Conservation (phyloP, 2,113 vertebrate genomes). For the Pedionomus torquatus region DNA sequence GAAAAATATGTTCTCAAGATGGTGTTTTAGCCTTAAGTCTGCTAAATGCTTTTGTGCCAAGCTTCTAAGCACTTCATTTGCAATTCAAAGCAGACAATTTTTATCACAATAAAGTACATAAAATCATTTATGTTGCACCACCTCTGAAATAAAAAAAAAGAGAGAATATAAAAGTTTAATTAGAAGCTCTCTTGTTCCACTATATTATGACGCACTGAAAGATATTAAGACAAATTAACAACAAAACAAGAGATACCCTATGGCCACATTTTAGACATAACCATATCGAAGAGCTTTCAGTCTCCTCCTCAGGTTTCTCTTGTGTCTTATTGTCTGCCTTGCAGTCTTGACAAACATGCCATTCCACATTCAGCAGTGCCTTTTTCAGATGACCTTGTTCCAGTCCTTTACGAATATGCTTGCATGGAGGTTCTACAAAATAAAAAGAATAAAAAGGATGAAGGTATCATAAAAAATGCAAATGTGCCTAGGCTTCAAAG, state of each 20-base stretch:
- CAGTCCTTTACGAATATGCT: slow-evolving; percentile 87
- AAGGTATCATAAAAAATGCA: not conserved
- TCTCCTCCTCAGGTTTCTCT: slow-evolving; percentile 68
- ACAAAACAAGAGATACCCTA: slow-evolving; percentile 78
- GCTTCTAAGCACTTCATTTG: not conserved
- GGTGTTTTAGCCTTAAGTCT: not conserved
- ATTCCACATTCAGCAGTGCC: slow-evolving; percentile 75
- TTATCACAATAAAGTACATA: not conserved
- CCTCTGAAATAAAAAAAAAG: not conserved
- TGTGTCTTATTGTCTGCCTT: slow-evolving; percentile 69
- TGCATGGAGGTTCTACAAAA: slow-evolving; percentile 81
- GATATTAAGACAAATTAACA: not conserved
- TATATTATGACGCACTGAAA: not conserved
- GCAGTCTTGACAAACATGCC: slow-evolving; percentile 89
- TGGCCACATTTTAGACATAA: slow-evolving; percentile 96
- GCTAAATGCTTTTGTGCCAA: slow-evolving; percentile 2
- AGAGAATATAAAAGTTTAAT: not conserved
- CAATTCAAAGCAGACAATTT: not conserved
- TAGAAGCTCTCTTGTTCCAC: not conserved
- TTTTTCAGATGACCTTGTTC: slow-evolving; percentile 87
- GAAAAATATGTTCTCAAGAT: not conserved
- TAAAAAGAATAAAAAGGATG: not conserved
- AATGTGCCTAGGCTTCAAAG: not conserved
- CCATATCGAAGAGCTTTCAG: slow-evolving; percentile 79
- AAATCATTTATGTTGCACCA: not conserved